phyloP scores from a whole-genome alignment of 2,113 vertebrate genomes.

The Chaetorhynchus papuensis region DNA sequence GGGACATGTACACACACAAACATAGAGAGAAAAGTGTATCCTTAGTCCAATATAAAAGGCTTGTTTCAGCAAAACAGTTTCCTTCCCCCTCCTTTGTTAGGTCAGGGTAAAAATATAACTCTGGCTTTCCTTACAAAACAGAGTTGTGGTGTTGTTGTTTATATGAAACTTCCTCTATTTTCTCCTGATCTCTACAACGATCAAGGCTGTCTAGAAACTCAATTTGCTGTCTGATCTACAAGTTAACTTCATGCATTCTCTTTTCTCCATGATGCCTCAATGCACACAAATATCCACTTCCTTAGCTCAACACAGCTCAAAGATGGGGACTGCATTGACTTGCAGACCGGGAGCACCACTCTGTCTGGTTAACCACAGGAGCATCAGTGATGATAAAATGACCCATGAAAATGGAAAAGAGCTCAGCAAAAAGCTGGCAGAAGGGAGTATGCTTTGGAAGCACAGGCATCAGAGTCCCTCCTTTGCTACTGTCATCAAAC shows the following conservation, averaged over 20 bases:
- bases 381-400: neutral
- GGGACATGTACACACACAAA: neutral
- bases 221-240: neutral
- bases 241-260: neutral
- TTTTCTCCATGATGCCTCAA: neutral
- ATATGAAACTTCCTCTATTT: conserved; percentile 41
- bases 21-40: neutral
- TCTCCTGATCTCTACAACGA: neutral
- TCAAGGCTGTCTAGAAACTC: conserved; percentile 3
- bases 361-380: neutral
- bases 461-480: neutral
- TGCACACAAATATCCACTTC: neutral
- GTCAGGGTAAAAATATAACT: conserved; percentile 44
- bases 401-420: neutral
- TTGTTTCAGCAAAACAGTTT: conserved; percentile 48
- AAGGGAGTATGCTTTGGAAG: neutral
- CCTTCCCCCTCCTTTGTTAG: conserved; percentile 54
- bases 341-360: neutral
- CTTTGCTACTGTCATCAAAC: neutral
- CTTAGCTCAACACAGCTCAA: neutral
- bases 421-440: neutral
- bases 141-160: neutral
- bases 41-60: neutral
- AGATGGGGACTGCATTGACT: neutral
- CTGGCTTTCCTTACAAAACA: conserved; percentile 25